Evolutionary conservation across 1,140 invertebrate genomes (phyloP), one percentile per base, ranked within the genome.

Genomic region (Megathymus violae): DNA sequence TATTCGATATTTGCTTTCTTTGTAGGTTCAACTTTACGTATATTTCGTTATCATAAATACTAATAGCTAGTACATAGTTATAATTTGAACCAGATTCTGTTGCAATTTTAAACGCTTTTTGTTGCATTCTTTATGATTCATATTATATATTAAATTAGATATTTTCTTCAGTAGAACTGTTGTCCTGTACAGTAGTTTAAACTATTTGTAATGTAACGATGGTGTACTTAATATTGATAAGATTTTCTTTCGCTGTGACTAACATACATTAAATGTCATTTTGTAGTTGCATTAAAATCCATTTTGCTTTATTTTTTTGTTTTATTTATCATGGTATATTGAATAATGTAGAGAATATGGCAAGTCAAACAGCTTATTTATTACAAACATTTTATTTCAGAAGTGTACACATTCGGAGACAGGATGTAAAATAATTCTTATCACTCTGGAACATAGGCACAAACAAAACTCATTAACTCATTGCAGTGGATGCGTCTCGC

Each of bases 321-420:
- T 71, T 71, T 62, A 71, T 71, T 71, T 65, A 22, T 22, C 34
- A n/a, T n/a, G n/a, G n/a, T n/a, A n/a, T n/a, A n/a, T n/a, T n/a
- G n/a, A n/a, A n/a, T n/a, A n/a, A n/a, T n/a, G n/a, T n/a, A n/a
- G n/a, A n/a, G n/a, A n/a, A n/a, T n/a, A n/a, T n/a, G n/a, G n/a
- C 14, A 34, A 67, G 58, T 62, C 31, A 62, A 62, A 63, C 31
- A 51, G 34, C 43, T 44, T 56, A 44, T 47, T 66, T 77, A 40
- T 51, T 17, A 59, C 16, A 51, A 40, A 47, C 19, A 44, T 74
- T 78, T 78, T 78, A 76, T 78, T 78, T 78, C 74, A 78, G 69
- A 78, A 80, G 61, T 81, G 74, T 76, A 78, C 76, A 78, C 76
- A 64, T 65, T 70, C 64, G 48, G 46, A 62, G 56, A 64, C 68